A percentile compares a stretch with the other conserved stretches of the same genome.
These are phyloP conservation scores for Pterobdella sp. DNA, from an alignment of 2,888 invertebrate genomes.

Conservation along the genomic window DNA sequence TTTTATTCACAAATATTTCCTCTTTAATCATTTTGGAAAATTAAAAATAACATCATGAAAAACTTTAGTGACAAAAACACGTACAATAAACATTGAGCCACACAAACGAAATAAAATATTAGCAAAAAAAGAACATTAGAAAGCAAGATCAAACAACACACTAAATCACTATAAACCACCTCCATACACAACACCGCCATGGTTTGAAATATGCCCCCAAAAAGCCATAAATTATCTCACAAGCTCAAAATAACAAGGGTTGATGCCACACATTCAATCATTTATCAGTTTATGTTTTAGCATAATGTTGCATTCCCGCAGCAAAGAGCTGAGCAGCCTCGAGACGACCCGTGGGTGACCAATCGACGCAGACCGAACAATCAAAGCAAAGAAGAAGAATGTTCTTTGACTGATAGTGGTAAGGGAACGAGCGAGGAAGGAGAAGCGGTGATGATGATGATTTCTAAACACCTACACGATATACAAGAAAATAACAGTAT, in stretches of 20 bases:
- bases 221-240: neutral
- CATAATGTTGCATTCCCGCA: neutral
- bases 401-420: conserved; percentile 23
- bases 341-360: conserved; percentile 24
- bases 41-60: no score
- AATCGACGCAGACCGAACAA: neutral
- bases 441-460: conserved; percentile 13
- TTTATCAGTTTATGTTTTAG: neutral
- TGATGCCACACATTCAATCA: neutral
- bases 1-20: no score
- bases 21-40: no score
- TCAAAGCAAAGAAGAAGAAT: conserved; percentile 15
- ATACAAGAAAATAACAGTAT: neutral
- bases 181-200: neutral
- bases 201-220: neutral
- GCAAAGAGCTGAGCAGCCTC: neutral
- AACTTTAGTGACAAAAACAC: no score
- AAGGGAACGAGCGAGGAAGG: conserved; percentile 27
- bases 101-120: no score
- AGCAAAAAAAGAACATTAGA: no score
- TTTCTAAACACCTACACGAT: conserved; percentile 7
- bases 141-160: no score
- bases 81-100: no score
- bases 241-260: neutral
- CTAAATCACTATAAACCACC: neutral